These are phyloP conservation scores for Pyrgus malvae DNA, from an alignment of 2,888 invertebrate species.

Conservation along the genomic window DNA sequence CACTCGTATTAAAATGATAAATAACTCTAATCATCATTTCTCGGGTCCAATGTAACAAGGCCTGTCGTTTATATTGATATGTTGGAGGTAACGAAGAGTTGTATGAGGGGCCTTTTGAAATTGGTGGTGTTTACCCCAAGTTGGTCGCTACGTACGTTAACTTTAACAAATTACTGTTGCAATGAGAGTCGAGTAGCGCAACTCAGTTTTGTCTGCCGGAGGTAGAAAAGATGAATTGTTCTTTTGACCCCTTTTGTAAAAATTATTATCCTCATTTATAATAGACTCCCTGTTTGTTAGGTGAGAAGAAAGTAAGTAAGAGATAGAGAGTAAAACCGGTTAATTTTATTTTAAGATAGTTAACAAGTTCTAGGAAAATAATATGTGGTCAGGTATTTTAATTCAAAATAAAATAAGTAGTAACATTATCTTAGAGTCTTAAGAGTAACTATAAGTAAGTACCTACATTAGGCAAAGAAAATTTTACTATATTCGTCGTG, in stretches of 20 bases:
- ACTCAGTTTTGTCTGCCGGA: slow-evolving; percentile 54
- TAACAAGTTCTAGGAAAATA: too few species aligned
- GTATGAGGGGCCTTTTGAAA: slow-evolving; percentile 40
- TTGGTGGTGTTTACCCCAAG: slow-evolving; percentile 61
- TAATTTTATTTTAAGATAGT: too few species aligned
- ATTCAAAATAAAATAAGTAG: too few species aligned
- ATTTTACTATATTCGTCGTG: too few species aligned
- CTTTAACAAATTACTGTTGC: slow-evolving; percentile 74
- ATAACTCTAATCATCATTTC: slow-evolving; percentile 73
- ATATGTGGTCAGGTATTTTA: too few species aligned
- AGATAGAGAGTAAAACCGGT: neutral
- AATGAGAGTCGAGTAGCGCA: slow-evolving; percentile 62
- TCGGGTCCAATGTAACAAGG: slow-evolving; percentile 44
- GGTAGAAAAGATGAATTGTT: slow-evolving; percentile 65
- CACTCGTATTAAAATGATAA: slow-evolving; percentile 78
- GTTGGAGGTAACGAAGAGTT: slow-evolving; percentile 4
- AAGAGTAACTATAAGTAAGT: too few species aligned
- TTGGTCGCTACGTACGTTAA: slow-evolving; percentile 64
- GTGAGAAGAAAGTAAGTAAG: neutral
- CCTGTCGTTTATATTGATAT: slow-evolving; percentile 31
- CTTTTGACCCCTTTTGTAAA: slow-evolving; percentile 61
- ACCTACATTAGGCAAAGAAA: too few species aligned
- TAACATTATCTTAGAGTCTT: too few species aligned
- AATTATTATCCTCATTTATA: slow-evolving; percentile 52
- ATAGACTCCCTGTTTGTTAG: slow-evolving; percentile 11